Evolutionary conservation across 2,888 invertebrate genomes (phyloP).

Genomic region (Lepidochrysops patricia): DNA sequence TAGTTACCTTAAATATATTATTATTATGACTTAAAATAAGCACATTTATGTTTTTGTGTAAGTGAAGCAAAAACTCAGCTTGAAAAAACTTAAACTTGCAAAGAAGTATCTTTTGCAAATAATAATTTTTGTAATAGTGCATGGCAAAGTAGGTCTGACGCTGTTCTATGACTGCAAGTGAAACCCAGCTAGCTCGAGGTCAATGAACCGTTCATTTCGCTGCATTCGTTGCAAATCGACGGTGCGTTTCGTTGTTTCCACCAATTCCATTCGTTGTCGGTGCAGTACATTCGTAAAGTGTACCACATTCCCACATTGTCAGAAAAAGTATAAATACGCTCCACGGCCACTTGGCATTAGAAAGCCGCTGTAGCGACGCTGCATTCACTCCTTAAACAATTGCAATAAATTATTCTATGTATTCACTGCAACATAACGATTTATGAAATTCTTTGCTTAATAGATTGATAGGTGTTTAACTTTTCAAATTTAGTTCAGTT

Average conservation of each 20-base stretch:
- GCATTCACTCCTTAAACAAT: slow-evolving; percentile 24
- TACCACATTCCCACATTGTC: slow-evolving; percentile 46
- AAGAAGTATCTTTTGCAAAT: not conserved
- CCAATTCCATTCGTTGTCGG: slow-evolving; percentile 55
- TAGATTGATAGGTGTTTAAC: too few species aligned
- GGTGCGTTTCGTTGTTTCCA: slow-evolving; percentile 57
- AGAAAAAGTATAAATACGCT: slow-evolving; percentile 56
- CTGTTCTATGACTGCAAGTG: slow-evolving; percentile 64
- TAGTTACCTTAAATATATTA: too few species aligned
- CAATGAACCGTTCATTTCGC: slow-evolving; percentile 71
- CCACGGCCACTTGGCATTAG: slow-evolving; percentile 41
- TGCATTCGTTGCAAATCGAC: slow-evolving; percentile 73
- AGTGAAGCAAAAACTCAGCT: not conserved
- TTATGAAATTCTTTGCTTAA: not conserved
- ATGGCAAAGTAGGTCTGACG: slow-evolving; percentile 57
- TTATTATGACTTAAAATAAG: too few species aligned
- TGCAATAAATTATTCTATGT: not conserved
- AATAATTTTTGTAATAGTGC: slow-evolving; percentile 42
- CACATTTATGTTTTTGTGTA: too few species aligned
- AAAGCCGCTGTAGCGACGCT: slow-evolving; percentile 24
- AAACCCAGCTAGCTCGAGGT: slow-evolving; percentile 67
- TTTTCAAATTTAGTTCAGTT: too few species aligned
- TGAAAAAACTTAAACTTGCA: not conserved
- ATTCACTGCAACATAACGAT: not conserved
- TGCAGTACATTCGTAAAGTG: slow-evolving; percentile 23